Percentiles rank a stretch among this genome's conserved stretches.
phyloP scores from a whole-genome alignment of 1,140 invertebrate species.

The Bemisia tabaci region DNA sequence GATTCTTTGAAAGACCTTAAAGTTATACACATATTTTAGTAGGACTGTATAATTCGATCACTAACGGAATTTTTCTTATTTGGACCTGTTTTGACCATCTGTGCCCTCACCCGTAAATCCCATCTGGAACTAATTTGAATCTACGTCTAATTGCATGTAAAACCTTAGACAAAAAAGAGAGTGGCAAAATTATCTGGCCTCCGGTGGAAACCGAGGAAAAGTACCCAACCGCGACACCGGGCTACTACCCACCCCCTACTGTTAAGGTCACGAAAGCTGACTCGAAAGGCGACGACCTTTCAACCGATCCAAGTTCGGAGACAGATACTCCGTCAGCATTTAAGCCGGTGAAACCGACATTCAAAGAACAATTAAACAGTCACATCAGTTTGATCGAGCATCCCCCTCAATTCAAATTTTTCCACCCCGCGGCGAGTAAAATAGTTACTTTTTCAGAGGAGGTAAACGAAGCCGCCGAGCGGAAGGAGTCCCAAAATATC shows the following conservation, averaged over 20 bases:
- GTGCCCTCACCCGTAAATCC: too few relatives aligned
- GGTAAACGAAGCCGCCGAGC: neutral
- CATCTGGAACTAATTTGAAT: neutral
- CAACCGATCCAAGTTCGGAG: neutral
- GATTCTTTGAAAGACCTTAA: too few relatives aligned
- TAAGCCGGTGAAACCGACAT: neutral
- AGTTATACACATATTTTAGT: too few relatives aligned
- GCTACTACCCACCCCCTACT: conserved; percentile 13
- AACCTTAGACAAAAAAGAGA: conserved; percentile 9
- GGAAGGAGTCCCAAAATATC: neutral
- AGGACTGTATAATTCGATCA: too few relatives aligned
- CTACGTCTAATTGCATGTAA: neutral
- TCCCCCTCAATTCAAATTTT: neutral
- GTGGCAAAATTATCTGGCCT: conserved; percentile 35
- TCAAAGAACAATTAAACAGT: neutral
- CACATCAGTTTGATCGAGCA: neutral
- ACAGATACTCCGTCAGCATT: neutral
- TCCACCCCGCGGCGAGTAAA: neutral
- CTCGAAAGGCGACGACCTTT: neutral
- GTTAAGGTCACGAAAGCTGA: conserved; percentile 1
- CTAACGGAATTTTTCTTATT: too few relatives aligned
- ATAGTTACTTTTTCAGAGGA: neutral
- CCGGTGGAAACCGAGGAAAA: conserved; percentile 18
- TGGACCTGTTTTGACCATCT: too few relatives aligned
- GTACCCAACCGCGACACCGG: conserved; percentile 13